These are phyloP conservation scores for Cnemophilus loriae DNA, from an alignment of 2,113 vertebrate species.

Conservation along the genomic window DNA sequence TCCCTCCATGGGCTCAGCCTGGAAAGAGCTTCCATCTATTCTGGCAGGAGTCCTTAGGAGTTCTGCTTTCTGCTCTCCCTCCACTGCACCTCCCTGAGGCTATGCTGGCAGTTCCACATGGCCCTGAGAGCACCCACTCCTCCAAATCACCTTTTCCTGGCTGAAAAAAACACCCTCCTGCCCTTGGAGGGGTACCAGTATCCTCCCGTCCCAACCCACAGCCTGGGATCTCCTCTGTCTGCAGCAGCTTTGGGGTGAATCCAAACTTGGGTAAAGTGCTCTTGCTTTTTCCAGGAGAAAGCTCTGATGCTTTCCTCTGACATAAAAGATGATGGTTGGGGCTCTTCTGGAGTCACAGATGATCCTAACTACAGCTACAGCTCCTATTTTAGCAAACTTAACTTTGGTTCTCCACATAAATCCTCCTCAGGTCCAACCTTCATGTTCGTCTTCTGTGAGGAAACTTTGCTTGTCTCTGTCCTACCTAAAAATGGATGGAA, in stretches of 20 bases:
- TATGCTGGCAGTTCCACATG: neutral
- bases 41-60: neutral
- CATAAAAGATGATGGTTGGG: neutral
- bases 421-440: neutral
- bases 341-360: neutral
- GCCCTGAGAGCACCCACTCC: fast-evolving
- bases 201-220: neutral
- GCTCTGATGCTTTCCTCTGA: neutral
- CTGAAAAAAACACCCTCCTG: neutral
- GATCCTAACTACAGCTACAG: neutral
- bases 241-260: neutral
- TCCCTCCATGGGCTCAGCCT: neutral
- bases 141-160: neutral
- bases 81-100: neutral
- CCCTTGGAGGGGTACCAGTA: neutral
- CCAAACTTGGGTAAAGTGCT: neutral
- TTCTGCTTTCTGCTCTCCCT: neutral
- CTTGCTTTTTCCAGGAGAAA: neutral
- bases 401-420: neutral
- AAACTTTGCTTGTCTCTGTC: neutral
- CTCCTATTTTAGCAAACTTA: neutral
- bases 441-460: neutral
- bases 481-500: neutral
- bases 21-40: neutral
- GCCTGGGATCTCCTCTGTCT: fast-evolving